These are phyloP conservation scores for Wasmannia auropunctata DNA, from an alignment of 1,140 invertebrate species.

Conservation along the genomic window DNA sequence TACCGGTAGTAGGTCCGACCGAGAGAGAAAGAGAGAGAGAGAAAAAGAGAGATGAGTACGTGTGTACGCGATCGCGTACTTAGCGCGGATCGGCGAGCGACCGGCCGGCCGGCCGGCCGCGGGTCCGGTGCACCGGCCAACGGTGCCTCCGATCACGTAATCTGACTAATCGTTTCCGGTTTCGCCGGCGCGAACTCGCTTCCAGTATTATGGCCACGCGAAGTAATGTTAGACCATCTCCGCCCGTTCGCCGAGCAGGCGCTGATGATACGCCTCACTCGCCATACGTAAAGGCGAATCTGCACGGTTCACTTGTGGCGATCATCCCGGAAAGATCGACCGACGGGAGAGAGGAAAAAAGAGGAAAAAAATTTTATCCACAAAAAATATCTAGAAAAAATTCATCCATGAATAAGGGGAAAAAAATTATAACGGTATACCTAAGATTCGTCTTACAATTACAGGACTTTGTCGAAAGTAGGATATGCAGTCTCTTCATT, in stretches of 20 bases:
- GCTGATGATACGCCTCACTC: constrained; percentile 66
- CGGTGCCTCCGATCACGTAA: constrained; percentile 78
- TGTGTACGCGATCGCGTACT: constrained; percentile 34
- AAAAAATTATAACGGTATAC: neutral
- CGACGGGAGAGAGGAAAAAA: neutral
- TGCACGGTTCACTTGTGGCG: constrained; percentile 19
- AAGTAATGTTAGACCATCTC: constrained; percentile 68
- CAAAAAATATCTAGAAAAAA: neutral
- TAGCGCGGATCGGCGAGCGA: constrained; percentile 48
- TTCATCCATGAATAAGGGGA: neutral
- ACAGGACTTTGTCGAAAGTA: no score
- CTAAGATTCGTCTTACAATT: no score
- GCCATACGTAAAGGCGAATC: constrained; percentile 8
- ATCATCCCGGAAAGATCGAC: neutral
- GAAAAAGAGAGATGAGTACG: constrained; percentile 39
- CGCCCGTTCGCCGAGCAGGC: constrained; percentile 51
- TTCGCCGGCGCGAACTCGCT: constrained; percentile 70
- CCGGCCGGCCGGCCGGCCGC: constrained; percentile 47
- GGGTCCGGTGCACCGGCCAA: constrained; percentile 39
- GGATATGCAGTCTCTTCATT: neutral
- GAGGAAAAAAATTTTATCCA: neutral
- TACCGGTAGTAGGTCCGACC: constrained; percentile 50
- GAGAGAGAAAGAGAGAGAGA: no score
- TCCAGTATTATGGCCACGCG: constrained; percentile 78
- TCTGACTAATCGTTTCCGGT: constrained; percentile 80